Percentiles rank a stretch among this genome's conserved stretches.
phyloP scores from a whole-genome alignment of 35 echinoderm and acorn worm genomes.

The Chiridota heheva region DNA sequence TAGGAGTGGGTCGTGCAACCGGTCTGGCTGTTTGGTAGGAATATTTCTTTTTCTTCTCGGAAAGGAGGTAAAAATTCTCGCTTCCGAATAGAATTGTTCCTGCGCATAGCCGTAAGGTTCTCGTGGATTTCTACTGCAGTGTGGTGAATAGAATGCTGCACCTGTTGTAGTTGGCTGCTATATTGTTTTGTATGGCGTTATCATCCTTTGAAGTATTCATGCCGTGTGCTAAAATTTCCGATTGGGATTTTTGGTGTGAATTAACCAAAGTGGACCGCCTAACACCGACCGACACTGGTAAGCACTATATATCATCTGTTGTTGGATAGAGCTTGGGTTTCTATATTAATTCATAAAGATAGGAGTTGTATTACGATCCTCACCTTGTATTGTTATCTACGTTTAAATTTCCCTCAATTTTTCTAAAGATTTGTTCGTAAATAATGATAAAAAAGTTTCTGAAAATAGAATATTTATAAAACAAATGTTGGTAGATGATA shows the following conservation, averaged over 20 bases:
- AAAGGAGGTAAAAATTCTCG: constrained; percentile 38
- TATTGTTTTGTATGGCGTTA: constrained; percentile 47
- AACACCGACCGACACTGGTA: constrained; percentile 34
- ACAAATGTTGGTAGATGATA: too few relatives aligned
- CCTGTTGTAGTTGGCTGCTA: too few relatives aligned
- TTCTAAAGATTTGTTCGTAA: not conserved
- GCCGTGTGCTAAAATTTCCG: constrained; percentile 28
- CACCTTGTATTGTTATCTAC: not conserved
- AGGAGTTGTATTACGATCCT: not conserved
- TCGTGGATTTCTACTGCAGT: constrained; percentile 15
- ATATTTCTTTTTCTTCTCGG: constrained; percentile 38
- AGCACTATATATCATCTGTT: not conserved
- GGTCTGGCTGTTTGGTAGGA: constrained; percentile 59
- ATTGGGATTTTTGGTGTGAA: constrained; percentile 50
- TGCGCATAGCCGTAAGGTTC: constrained; percentile 42
- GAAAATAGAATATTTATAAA: not conserved
- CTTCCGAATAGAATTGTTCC: constrained; percentile 47
- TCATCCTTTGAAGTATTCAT: constrained; percentile 31
- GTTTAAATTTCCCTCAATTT: not conserved
- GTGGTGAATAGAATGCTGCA: not conserved
- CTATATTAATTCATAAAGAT: not conserved
- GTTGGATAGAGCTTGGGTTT: not conserved
- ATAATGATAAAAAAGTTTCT: not conserved
- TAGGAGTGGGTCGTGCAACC: constrained; percentile 44
- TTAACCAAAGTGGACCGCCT: constrained; percentile 27